phyloP scores from a whole-genome alignment of 2,113 vertebrate species.

The Ranitomeya imitator region DNA sequence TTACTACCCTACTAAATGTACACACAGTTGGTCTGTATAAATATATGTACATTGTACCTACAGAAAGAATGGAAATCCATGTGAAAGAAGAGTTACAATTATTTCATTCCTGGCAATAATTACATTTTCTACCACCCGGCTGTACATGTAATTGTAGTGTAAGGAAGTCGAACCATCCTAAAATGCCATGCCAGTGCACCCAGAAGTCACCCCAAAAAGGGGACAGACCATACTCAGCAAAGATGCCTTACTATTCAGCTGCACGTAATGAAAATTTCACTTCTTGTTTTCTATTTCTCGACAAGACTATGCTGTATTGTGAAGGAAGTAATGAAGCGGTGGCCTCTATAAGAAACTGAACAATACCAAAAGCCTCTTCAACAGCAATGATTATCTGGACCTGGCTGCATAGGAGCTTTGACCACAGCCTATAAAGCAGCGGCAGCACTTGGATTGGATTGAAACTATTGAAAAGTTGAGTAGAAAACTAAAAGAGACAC shows the following conservation, averaged over 20 bases:
- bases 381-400: background rate
- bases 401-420: background rate
- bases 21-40: too few species aligned
- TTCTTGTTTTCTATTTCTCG: conserved; percentile 25
- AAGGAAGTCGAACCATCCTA: too few species aligned
- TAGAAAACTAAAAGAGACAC: background rate
- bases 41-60: too few species aligned
- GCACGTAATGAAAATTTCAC: background rate
- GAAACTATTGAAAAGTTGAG: background rate
- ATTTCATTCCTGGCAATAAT: too few species aligned
- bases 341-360: conserved; percentile 5
- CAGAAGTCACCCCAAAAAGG: background rate
- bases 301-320: background rate
- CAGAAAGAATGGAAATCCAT: too few species aligned
- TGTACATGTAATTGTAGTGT: too few species aligned
- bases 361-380: conserved; percentile 4
- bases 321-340: background rate
- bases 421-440: conserved; percentile 13
- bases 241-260: background rate
- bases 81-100: too few species aligned
- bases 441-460: background rate
- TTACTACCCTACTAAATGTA: too few species aligned
- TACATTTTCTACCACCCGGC: too few species aligned
- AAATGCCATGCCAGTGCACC: background rate
- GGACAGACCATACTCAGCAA: background rate